A percentile compares a stretch with the other conserved stretches of the same genome.
Evolutionary conservation across 2,888 invertebrate species (phyloP).

Genomic region (Alcis repandata): DNA sequence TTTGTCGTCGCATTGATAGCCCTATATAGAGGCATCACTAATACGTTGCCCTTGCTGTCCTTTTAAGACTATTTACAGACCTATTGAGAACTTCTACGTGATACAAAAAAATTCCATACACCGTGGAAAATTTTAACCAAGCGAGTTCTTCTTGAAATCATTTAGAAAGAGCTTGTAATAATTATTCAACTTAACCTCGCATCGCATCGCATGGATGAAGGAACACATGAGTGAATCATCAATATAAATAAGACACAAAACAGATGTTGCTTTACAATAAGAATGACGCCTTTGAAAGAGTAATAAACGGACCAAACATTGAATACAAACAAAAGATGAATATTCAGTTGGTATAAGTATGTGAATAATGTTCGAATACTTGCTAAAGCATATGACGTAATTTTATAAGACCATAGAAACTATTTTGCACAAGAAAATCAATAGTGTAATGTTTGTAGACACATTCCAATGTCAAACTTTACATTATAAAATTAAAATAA

Average conservation of each 20-base stretch:
- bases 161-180: background rate
- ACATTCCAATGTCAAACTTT: conserved; percentile 7
- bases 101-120: background rate
- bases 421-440: background rate
- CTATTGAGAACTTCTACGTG: background rate
- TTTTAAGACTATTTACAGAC: background rate
- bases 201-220: conserved; percentile 2
- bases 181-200: conserved; percentile 18
- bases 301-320: conserved; percentile 33
- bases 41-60: too few species aligned
- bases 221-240: conserved; percentile 29
- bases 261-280: conserved; percentile 35
- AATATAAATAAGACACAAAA: conserved; percentile 32
- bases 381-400: conserved; percentile 15
- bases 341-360: conserved; percentile 8
- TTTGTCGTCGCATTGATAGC: too few species aligned
- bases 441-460: background rate
- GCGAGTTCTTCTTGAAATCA: conserved; percentile 4
- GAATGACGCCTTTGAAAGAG: conserved; percentile 34
- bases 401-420: conserved; percentile 10
- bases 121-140: background rate
- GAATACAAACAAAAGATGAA: conserved; percentile 22
- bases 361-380: conserved; percentile 3
- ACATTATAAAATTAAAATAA: background rate
- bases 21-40: too few species aligned